These are phyloP conservation scores for Cydia splendana DNA, from an alignment of 1,140 invertebrate genomes.

Conservation along the genomic window DNA sequence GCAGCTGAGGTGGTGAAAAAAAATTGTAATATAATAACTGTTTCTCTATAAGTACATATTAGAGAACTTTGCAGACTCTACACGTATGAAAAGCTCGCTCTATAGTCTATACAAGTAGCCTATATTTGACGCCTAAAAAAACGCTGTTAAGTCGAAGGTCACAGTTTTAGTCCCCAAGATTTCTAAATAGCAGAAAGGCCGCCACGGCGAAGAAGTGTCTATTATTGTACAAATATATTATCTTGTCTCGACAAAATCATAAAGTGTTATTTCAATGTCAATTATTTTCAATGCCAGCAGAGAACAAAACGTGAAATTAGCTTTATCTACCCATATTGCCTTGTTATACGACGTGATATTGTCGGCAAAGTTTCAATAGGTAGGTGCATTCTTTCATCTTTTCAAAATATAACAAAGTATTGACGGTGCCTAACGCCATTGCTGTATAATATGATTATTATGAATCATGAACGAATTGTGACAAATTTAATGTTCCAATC, in stretches of 20 bases:
- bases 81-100: not conserved
- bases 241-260: not conserved
- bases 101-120: too few species aligned
- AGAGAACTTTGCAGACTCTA: not conserved
- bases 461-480: slow-evolving; percentile 14
- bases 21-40: not conserved
- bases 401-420: not conserved
- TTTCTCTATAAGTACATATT: not conserved
- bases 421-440: not conserved
- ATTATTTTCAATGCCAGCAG: slow-evolving; percentile 11
- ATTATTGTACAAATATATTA: too few species aligned
- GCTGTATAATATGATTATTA: not conserved
- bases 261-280: not conserved
- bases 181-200: not conserved
- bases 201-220: not conserved
- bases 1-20: too few species aligned
- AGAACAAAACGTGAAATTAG: not conserved
- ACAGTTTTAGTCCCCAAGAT: too few species aligned
- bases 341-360: not conserved
- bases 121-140: not conserved
- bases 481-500: not conserved
- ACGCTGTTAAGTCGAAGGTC: too few species aligned
- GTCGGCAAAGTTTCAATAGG: not conserved
- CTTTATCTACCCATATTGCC: not conserved
- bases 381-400: not conserved